Evolutionary conservation across 64 coral and sea anemone genomes (phyloP), one percentile per base, ranked within the genome.

Genomic region (Trachythela sp.): DNA sequence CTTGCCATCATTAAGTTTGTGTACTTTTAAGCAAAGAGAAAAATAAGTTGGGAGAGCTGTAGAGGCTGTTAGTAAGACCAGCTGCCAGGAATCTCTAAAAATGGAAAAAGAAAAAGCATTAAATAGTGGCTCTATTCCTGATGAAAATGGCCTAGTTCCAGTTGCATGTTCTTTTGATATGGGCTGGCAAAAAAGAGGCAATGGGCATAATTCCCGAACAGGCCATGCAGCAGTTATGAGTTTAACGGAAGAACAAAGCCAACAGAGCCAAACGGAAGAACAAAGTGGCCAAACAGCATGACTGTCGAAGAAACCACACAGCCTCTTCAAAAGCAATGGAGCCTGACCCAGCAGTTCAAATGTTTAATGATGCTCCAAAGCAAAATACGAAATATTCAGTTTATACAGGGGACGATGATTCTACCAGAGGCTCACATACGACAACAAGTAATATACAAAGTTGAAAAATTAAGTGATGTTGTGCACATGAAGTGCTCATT

Each of bases 391-490:
- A 94, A 83, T 86, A 84, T 54, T 88, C 93, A 6, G 35, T 29
- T 0, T 94, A 91, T 70, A 91, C 90, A 56, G 93, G 93, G 31
- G 93, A 94, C 86, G 90, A 94, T 83, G 93, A 94, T 31, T 94
- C 93, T 13, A 94, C 93, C 93, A 27, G 83, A 87, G 33, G 58
- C 87, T 20, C 64, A 94, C 33, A 89, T 89, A 13, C 22, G 36
- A 42, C 32, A 89, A 40, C 75, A 89, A 20, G 70, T 89, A 26
- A 38, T 24, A 15, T n/a, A n/a, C n/a, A n/a, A n/a, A n/a, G n/a
- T n/a, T n/a, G n/a, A n/a, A n/a, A n/a, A n/a, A n/a, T n/a, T 89
- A 89, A 89, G 71, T 54, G 88, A 89, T 43, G 58, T 32, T 51
- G 88, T 84, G 20, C 88, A 89, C 39, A 89, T 89, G 38, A 89